A percentile compares a stretch with the other conserved stretches of the same genome.
Conservation (phyloP, 2,113 vertebrate species). For the Scophthalmus maximus region DNA sequence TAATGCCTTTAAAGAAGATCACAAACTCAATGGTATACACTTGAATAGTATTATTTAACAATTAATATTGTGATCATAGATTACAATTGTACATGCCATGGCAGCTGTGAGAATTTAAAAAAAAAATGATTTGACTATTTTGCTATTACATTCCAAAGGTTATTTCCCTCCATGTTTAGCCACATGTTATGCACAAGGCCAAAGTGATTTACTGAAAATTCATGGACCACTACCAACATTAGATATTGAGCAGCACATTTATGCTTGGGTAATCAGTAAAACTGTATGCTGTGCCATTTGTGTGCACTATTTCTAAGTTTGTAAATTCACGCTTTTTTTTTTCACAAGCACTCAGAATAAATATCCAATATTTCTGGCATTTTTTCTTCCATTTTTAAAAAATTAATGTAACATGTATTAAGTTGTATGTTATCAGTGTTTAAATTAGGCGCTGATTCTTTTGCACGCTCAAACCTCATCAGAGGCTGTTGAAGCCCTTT, state of each 20-base stretch:
- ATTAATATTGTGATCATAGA: constrained; percentile 12
- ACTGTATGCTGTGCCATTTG: not conserved
- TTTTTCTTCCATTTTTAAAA: not conserved
- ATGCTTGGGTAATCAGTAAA: constrained; percentile 1
- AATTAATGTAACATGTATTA: not conserved
- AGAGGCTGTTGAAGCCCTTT: not conserved
- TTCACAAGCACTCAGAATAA: constrained; percentile 30
- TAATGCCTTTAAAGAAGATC: constrained; percentile 1
- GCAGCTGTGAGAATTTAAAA: constrained; percentile 8
- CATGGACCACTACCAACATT: constrained; percentile 8
- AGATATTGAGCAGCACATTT: constrained; percentile 11
- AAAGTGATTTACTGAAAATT: not conserved
- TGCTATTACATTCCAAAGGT: not conserved
- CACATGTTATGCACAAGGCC: not conserved
- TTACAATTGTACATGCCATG: constrained; percentile 7
- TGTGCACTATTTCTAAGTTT: not conserved
- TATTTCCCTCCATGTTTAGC: not conserved
- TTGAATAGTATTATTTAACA: too few species aligned
- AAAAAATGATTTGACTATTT: constrained; percentile 13
- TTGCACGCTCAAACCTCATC: not conserved
- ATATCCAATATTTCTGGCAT: constrained; percentile 6
- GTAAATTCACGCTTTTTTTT: constrained; percentile 35
- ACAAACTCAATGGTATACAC: constrained; percentile 14
- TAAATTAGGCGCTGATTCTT: not conserved
- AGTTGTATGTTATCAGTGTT: not conserved